Evolutionary conservation across 2,888 invertebrate species (phyloP), one percentile per base, ranked within the genome.

Genomic region (Lasius platythorax): DNA sequence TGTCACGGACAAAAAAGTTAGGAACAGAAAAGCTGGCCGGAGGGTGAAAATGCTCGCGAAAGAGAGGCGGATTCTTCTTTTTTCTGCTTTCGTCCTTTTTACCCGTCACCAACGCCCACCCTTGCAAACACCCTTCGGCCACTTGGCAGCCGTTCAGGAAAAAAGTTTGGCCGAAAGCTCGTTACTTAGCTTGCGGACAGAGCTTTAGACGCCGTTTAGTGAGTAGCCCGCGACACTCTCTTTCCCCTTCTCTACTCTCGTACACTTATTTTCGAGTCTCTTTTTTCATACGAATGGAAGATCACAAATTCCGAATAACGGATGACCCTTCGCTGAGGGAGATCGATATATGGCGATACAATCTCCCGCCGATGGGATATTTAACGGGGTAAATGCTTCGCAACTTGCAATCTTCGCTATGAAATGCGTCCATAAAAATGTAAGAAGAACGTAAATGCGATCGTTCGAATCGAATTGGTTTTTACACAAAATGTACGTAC

Each of bases 121-220:
- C 86, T 83, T 82, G 87, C 85, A 82, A 88, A 90, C 86, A 81
- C 74, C 82, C 67, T 88, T 86, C 87, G 90, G 89, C 92, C 92
- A 92, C 93, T 93, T 93, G 93, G 93, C 93, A 93, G 87, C 87
- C 89, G 92, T 92, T 92, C 92, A 91, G 91, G 87, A 88, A 90
- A 91, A 92, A 93, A 91, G 89, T 92, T 91, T 90, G 87, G 89
- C 90, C 89, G 87, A 93, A 92, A 92, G 92, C 93, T 93, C 92
- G 93, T 93, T 93, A 93, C 91, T 93, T 92, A 91, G 90, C 90
- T 90, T 88, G 91, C 92, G 91, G 91, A 88, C 92, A 93, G 90
- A 91, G 90, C 91, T 92, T 92, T 91, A 90, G 91, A 90, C 90
- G 88, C 87, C 93, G 91, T 92, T 92, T 91, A 92, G 88, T 75